A percentile compares a stretch with the other conserved stretches of the same genome.
phyloP scores from a whole-genome alignment of 2,797 vertebrate species.

The Acrossocheilus fasciatus region DNA sequence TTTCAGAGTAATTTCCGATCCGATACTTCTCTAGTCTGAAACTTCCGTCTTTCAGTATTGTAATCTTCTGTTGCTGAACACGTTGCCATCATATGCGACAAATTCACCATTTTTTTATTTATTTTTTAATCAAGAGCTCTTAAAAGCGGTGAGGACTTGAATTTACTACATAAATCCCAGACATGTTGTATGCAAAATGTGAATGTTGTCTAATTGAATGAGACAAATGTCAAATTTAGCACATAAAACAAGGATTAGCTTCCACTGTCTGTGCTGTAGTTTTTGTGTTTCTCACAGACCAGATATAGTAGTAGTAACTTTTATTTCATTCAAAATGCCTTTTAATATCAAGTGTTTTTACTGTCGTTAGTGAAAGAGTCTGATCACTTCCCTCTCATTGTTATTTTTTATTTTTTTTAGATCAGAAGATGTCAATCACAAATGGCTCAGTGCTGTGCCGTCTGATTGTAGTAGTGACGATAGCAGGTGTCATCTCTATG shows the following conservation, averaged over 20 bases:
- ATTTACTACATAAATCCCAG: neutral
- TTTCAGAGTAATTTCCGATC: no score
- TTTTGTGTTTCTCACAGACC: neutral
- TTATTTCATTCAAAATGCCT: neutral
- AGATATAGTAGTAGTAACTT: neutral
- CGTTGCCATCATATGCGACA: neutral
- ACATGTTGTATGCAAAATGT: neutral
- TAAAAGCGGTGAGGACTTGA: neutral
- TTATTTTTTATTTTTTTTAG: neutral
- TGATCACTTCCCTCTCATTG: neutral
- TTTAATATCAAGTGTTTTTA: neutral
- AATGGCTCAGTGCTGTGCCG: neutral
- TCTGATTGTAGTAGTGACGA: neutral
- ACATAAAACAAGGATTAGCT: neutral
- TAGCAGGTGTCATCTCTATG: neutral
- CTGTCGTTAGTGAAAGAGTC: neutral
- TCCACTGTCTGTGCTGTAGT: neutral
- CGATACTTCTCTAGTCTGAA: neutral
- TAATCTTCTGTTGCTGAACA: neutral
- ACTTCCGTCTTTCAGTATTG: neutral
- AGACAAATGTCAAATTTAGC: neutral
- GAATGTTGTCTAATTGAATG: neutral
- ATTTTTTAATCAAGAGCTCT: neutral
- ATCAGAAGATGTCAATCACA: neutral
- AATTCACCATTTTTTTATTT: fast-evolving